Percentiles rank a stretch among this genome's conserved stretches.
Evolutionary conservation across 1,140 invertebrate genomes (phyloP).

Genomic region (Ooceraea biroi): DNA sequence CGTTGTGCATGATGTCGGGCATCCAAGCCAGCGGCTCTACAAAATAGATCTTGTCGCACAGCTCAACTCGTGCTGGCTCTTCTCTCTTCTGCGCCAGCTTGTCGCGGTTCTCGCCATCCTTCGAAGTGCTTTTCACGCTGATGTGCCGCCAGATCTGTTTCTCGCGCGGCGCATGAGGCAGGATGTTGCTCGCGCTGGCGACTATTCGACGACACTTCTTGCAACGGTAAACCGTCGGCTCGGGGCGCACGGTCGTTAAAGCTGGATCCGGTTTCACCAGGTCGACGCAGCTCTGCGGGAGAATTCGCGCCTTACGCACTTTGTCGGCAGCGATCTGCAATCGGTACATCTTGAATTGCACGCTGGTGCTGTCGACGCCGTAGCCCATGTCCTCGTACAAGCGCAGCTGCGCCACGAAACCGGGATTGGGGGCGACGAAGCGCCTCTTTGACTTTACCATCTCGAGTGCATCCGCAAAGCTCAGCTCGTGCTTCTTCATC

Average conservation of each 20-base stretch:
- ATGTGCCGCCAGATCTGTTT: slow-evolving; percentile 85
- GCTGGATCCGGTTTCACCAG: slow-evolving; percentile 93
- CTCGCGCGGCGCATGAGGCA: slow-evolving; percentile 89
- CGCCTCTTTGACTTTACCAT: slow-evolving; percentile 89
- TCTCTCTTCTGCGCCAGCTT: slow-evolving; percentile 76
- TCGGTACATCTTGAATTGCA: slow-evolving; percentile 92
- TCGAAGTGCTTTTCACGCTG: slow-evolving; percentile 76
- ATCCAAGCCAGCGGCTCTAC: slow-evolving; percentile 94
- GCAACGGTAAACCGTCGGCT: slow-evolving; percentile 93
- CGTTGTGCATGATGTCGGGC: slow-evolving; percentile 89
- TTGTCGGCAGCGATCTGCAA: slow-evolving; percentile 93
- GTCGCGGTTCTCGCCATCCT: slow-evolving; percentile 73
- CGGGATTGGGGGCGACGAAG: slow-evolving; percentile 90
- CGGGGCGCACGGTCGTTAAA: slow-evolving; percentile 91
- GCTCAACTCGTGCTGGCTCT: slow-evolving; percentile 78
- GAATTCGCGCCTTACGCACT: slow-evolving; percentile 93
- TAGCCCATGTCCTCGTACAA: slow-evolving; percentile 93
- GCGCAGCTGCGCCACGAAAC: slow-evolving; percentile 92
- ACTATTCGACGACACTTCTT: slow-evolving; percentile 92
- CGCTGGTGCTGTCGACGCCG: slow-evolving; percentile 89
- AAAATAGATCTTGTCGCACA: slow-evolving; percentile 91
- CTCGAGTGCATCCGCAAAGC: slow-evolving; percentile 90
- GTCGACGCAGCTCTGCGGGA: slow-evolving; percentile 92
- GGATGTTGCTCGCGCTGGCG: slow-evolving; percentile 92
- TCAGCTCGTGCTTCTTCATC: slow-evolving; percentile 93